Base-by-base conservation (phyloP, 2,113 vertebrate genomes). In the Piaya cayana region DNA sequence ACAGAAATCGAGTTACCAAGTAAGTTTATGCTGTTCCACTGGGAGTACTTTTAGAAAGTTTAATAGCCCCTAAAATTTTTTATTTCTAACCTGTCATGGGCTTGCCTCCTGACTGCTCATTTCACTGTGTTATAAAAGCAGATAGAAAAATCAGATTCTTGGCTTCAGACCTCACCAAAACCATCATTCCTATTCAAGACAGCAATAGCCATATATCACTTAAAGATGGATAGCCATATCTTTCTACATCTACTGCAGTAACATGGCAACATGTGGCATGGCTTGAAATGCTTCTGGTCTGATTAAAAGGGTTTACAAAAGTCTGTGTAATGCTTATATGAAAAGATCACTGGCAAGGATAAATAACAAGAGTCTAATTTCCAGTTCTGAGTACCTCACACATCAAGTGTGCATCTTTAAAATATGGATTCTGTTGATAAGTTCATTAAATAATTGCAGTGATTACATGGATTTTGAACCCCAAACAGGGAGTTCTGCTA, bases 41-140 rank as follows among this genome's bases (percentile, higher is more conserved):
- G 77, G 91, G 92, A 93, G 71, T 74, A 62, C 94, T 96, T 93
- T 63, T 42, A 94, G 92, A 84, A 94, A 72, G 67, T 74, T 94
- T 90, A 97, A 95, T 82, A 96, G 82, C 20, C 85, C 85, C 95
- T 95, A 95, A 94, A 90, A 92, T 94, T 84, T 96, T 91, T 97
- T 64, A 79, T 97, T 97, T 95, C 82, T 88, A 95, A 93, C 70
- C 60, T 96, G 77, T 76, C 85, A 93, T 59, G 36, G 70, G 49
- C 76, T 94, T 92, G 86, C 85, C 75, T 96, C 76, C 37, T 82
- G 70, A 71, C 60, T 92, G 80, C 80, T 95, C 93, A 62, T 96
- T 93, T 94, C 81, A 27, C 49, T 84, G 60, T 86, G 67, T 69
- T 95, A 85, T 90, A 87, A 96, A 83, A 94, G 55, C 70, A 90